Conservation (phyloP, 2,113 vertebrate species). For the Romanogobio albipinnatus region DNA sequence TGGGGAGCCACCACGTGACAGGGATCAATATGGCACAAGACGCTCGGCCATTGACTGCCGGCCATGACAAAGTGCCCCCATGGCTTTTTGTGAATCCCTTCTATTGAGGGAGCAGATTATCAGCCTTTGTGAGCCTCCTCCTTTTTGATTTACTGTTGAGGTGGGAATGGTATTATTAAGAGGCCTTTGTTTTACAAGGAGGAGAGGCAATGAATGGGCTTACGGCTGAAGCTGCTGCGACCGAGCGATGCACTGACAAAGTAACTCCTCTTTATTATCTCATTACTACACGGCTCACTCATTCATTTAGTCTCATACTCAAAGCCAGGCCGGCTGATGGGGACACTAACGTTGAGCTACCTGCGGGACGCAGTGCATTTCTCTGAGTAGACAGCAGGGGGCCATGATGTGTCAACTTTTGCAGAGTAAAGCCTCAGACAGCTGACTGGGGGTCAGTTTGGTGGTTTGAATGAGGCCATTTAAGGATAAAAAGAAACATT, state of each 20-base stretch:
- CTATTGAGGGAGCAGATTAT: slow-evolving; percentile 71
- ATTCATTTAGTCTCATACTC: slow-evolving; percentile 41
- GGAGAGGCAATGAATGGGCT: slow-evolving; percentile 64
- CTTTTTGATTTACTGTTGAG: slow-evolving; percentile 76
- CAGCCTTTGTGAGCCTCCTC: slow-evolving; percentile 63
- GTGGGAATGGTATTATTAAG: slow-evolving; percentile 68
- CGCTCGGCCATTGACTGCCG: slow-evolving; percentile 68
- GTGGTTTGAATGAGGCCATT: background rate
- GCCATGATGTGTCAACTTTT: slow-evolving; percentile 61
- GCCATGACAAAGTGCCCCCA: slow-evolving; percentile 70
- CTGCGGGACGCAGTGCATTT: slow-evolving; percentile 24
- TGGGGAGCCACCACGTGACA: slow-evolving; percentile 67
- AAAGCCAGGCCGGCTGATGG: slow-evolving; percentile 29
- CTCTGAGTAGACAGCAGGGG: slow-evolving; percentile 68
- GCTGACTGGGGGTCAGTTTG: background rate
- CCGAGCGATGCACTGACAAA: slow-evolving; percentile 48
- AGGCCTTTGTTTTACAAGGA: slow-evolving; percentile 73
- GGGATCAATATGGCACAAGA: slow-evolving; percentile 79
- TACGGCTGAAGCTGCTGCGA: slow-evolving; percentile 56
- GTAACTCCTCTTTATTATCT: slow-evolving; percentile 64
- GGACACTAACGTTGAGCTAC: slow-evolving; percentile 22
- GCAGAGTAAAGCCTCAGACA: slow-evolving; percentile 12
- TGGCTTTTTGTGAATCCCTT: slow-evolving; percentile 56
- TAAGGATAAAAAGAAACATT: slow-evolving; percentile 9
- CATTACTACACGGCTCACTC: slow-evolving; percentile 64